phyloP scores from a whole-genome alignment of 1,140 invertebrate species.

The Drosophila truncata region DNA sequence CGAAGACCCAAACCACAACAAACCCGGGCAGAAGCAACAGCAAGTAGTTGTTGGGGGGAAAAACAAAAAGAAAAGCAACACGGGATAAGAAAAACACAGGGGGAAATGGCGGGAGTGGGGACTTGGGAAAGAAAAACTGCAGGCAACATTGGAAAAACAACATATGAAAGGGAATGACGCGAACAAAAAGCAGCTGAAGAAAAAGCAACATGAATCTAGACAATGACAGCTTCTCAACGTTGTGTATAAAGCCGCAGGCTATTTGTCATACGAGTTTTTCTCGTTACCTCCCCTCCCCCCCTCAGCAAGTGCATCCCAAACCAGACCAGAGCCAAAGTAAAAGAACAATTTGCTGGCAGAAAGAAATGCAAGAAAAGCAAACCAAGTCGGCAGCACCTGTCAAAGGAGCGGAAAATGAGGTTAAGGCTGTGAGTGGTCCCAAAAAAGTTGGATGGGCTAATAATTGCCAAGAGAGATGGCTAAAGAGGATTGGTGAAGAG shows the following conservation, averaged over 20 bases:
- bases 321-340: slow-evolving; percentile 28
- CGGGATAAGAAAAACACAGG: slow-evolving; percentile 16
- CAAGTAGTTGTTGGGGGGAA: slow-evolving; percentile 56
- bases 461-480: slow-evolving; percentile 10
- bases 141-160: slow-evolving; percentile 39
- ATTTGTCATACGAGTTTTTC: slow-evolving; percentile 66
- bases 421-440: slow-evolving; percentile 35
- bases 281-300: slow-evolving; percentile 30
- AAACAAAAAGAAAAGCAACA: slow-evolving; percentile 27
- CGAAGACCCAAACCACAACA: slow-evolving; percentile 40
- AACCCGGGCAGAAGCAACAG: slow-evolving; percentile 38
- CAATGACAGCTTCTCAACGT: slow-evolving; percentile 69
- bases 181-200: slow-evolving; percentile 30
- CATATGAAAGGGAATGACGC: slow-evolving; percentile 21
- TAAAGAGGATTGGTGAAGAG: too few species aligned
- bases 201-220: slow-evolving; percentile 66
- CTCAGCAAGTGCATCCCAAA: slow-evolving; percentile 29
- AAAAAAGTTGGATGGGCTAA: slow-evolving; percentile 20
- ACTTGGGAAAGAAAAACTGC: slow-evolving; percentile 25
- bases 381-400: slow-evolving; percentile 39
- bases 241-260: slow-evolving; percentile 67
- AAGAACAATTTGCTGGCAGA: slow-evolving; percentile 36
- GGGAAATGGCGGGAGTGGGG: not conserved
- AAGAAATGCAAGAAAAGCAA: slow-evolving; percentile 25
- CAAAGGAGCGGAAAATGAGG: slow-evolving; percentile 50